phyloP scores from a whole-genome alignment of 2,797 vertebrate species.

The Erithacus rubecula region DNA sequence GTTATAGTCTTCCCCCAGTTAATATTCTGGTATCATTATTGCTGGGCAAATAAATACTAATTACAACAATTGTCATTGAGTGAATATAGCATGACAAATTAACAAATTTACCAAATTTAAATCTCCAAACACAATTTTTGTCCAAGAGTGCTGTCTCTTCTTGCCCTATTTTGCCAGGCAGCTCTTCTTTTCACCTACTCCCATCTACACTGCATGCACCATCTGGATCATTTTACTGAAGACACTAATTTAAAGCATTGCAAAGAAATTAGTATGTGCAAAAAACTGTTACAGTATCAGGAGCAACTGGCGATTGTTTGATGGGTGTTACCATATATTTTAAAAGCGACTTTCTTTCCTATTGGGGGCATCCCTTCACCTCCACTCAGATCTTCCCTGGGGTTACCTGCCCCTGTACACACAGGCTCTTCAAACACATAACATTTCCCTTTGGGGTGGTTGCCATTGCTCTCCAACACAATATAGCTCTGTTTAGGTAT shows the following conservation, averaged over 20 bases:
- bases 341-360: not conserved
- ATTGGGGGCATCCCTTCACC: not conserved
- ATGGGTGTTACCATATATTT: not conserved
- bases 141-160: not conserved
- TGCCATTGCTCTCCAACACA: fast-evolving
- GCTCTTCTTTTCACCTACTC: not conserved
- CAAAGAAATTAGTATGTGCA: not conserved
- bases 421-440: fast-evolving
- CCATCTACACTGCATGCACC: not conserved
- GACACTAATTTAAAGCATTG: not conserved
- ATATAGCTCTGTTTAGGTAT: not conserved
- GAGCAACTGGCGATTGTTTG: not conserved
- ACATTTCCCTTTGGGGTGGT: fast-evolving
- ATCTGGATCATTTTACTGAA: not conserved
- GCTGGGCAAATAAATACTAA: not conserved
- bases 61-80: not conserved
- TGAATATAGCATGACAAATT: not conserved
- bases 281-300: not conserved
- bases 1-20: not conserved
- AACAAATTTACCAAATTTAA: not conserved
- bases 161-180: not conserved
- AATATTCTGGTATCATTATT: not conserved
- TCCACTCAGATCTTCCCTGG: not conserved
- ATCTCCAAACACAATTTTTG: not conserved
- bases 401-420: not conserved